phyloP scores from a whole-genome alignment of 2,113 vertebrate genomes.

The Enhydra lutris region DNA sequence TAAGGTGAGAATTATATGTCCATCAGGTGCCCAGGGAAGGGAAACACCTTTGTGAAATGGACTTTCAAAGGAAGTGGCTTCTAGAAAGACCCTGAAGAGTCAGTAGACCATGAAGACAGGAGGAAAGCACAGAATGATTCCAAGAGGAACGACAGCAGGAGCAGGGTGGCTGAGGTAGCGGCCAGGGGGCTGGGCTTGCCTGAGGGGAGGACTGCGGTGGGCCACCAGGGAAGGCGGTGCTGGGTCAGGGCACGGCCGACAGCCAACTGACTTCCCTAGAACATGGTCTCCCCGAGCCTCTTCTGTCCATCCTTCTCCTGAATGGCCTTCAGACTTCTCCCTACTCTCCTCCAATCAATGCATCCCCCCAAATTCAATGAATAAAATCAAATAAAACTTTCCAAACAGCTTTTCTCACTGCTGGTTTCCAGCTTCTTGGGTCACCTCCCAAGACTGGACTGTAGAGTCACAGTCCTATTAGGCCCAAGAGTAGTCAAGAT shows the following conservation, averaged over 20 bases:
- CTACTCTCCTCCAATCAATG: neutral
- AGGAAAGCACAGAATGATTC: neutral
- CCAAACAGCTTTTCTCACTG: neutral
- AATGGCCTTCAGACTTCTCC: neutral
- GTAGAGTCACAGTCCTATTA: neutral
- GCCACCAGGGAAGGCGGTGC: neutral
- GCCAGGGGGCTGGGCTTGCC: neutral
- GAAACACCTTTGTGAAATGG: neutral
- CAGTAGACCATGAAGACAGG: neutral
- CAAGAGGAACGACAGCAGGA: neutral
- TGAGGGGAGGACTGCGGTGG: fast-evolving
- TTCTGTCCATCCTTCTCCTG: neutral
- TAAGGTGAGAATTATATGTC: neutral
- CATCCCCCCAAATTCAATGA: neutral
- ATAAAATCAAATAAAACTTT: neutral
- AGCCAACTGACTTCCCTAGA: neutral
- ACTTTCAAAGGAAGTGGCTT: neutral
- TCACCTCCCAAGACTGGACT: neutral
- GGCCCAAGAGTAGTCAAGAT: neutral
- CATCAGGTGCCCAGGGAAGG: neutral
- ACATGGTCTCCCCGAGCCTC: neutral
- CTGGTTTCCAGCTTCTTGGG: neutral
- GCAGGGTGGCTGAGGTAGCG: neutral
- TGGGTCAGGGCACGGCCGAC: fast-evolving
- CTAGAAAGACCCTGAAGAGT: neutral